Evolutionary conservation across 2,113 vertebrate species (phyloP).

Genomic region (Neofelis nebulosa): DNA sequence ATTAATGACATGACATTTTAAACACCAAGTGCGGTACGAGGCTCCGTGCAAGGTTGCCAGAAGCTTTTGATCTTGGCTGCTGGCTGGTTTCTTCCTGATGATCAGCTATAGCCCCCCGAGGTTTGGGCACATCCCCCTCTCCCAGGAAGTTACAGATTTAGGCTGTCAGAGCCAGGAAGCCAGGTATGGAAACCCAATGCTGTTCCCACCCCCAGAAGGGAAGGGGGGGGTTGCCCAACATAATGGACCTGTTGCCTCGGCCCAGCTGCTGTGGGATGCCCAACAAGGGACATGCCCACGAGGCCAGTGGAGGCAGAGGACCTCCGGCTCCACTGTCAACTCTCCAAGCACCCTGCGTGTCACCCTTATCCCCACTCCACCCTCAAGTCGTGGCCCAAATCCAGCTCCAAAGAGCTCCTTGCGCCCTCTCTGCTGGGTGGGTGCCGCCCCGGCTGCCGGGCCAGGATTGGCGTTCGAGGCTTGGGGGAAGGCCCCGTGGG

Average conservation of each 20-base stretch:
- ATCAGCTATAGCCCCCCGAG: not conserved
- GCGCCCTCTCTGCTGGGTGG: rapidly evolving
- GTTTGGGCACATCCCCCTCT: not conserved
- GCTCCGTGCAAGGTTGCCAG: not conserved
- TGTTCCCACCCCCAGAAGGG: not conserved
- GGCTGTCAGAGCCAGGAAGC: not conserved
- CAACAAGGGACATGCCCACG: not conserved
- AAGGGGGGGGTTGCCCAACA: not conserved
- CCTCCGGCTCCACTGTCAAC: not conserved
- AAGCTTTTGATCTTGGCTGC: not conserved
- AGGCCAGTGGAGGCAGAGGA: not conserved
- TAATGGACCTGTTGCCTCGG: not conserved
- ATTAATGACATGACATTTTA: not conserved
- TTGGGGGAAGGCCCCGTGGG: not conserved
- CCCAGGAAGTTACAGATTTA: not conserved
- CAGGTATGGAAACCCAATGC: not conserved
- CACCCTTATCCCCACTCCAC: not conserved
- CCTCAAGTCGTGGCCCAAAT: not conserved
- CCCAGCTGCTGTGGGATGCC: not conserved
- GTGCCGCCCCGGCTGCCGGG: no score
- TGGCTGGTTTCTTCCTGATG: not conserved
- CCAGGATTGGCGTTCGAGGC: not conserved
- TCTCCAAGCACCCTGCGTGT: not conserved
- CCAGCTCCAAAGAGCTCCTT: not conserved
- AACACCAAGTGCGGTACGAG: not conserved